Conservation (phyloP, 30 jellyfish, hydroid and myxozoan species). For the Hydractinia symbiolongicarpus region DNA sequence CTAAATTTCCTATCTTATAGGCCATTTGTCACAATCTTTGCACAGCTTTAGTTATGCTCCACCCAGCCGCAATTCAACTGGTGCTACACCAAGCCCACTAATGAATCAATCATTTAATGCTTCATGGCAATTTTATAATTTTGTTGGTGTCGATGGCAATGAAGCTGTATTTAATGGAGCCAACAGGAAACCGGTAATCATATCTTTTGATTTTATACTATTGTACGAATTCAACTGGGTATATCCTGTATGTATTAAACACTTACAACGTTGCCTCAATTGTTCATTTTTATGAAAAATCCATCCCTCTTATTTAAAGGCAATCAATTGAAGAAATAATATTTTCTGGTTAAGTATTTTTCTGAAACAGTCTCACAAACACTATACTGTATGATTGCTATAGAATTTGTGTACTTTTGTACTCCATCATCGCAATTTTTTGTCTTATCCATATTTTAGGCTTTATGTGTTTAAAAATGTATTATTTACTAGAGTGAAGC, state of each 20-base stretch:
- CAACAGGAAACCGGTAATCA: conserved; percentile 51
- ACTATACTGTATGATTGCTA: no score
- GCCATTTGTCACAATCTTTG: conserved; percentile 48
- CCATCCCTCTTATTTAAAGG: no score
- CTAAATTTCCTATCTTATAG: conserved; percentile 8
- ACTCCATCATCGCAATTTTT: background rate
- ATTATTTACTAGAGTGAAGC: conserved; percentile 59
- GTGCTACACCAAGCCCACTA: conserved; percentile 51
- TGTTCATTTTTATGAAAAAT: no score
- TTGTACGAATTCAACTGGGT: no score
- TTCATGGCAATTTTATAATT: conserved; percentile 71
- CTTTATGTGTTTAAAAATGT: background rate
- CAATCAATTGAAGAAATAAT: no score
- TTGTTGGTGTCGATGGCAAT: conserved; percentile 57
- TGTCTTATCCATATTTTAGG: no score
- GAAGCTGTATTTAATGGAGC: conserved; percentile 43
- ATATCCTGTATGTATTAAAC: no score
- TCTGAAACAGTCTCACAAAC: no score
- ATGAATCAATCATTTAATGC: conserved; percentile 52
- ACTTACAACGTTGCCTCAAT: no score
- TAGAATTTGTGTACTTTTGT: background rate
- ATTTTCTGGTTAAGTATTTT: no score
- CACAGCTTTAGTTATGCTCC: conserved; percentile 70
- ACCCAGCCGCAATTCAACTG: conserved; percentile 39
- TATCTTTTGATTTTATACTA: background rate